A percentile compares a stretch with the other conserved stretches of the same genome.
These are phyloP conservation scores for Phoeniculus purpureus DNA, from an alignment of 2,797 vertebrate genomes.

Conservation along the genomic window DNA sequence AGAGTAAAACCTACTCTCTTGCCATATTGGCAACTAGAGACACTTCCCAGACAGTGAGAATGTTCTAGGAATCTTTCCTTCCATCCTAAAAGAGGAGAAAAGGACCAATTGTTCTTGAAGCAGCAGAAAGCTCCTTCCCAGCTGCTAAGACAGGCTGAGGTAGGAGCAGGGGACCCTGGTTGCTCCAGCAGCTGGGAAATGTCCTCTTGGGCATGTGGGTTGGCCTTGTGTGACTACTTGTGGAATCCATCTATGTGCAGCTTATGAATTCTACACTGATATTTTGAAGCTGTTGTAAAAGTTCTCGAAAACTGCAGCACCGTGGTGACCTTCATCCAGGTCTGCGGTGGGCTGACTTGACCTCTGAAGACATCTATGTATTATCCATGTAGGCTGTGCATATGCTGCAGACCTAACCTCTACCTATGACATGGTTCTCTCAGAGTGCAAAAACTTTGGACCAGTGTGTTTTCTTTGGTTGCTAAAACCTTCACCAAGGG, in stretches of 20 bases:
- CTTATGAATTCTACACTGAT: constrained; percentile 1
- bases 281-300: constrained; percentile 59
- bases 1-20: background rate
- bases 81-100: background rate
- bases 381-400: background rate
- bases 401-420: background rate
- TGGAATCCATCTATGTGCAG: constrained; percentile 46
- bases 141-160: constrained; percentile 32
- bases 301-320: background rate
- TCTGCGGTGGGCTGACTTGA: background rate
- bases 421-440: background rate
- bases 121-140: constrained; percentile 26
- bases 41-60: background rate
- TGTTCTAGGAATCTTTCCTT: background rate
- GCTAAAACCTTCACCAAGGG: background rate
- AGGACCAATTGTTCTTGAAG: background rate
- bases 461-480: background rate
- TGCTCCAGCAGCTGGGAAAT: constrained; percentile 60
- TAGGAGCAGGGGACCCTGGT: constrained; percentile 9
- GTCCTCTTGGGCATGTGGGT: constrained; percentile 49
- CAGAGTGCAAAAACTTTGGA: background rate
- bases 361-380: background rate
- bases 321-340: background rate
- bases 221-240: constrained; percentile 48
- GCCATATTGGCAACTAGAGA: fast-evolving